phyloP scores from a whole-genome alignment of 2,888 invertebrate genomes.

The Ametastegia equiseti region DNA sequence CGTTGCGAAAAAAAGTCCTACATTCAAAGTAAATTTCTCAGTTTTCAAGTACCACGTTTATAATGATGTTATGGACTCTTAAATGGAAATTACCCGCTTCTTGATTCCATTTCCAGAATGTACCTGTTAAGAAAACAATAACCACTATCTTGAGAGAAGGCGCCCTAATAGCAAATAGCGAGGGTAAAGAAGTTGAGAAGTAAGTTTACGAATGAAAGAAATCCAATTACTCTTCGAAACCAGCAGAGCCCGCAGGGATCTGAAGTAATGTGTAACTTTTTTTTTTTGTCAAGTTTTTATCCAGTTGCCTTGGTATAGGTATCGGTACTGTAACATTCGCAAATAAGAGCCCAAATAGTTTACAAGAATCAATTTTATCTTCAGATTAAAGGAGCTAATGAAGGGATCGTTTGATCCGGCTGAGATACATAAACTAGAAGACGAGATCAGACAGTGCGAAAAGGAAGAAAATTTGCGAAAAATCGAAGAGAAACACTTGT shows the following conservation, averaged over 20 bases:
- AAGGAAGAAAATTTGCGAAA: slow-evolving; percentile 40
- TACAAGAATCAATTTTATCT: neutral
- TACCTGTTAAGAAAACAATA: slow-evolving; percentile 56
- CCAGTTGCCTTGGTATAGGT: neutral
- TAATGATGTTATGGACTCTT: neutral
- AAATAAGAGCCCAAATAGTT: no score
- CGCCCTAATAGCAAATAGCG: slow-evolving; percentile 53
- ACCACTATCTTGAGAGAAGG: slow-evolving; percentile 57
- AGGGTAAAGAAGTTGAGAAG: slow-evolving; percentile 57
- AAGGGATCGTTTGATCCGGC: slow-evolving; percentile 36
- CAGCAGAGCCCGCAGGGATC: neutral
- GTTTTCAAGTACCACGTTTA: neutral
- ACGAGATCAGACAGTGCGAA: slow-evolving; percentile 19
- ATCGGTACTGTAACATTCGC: no score
- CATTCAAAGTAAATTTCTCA: slow-evolving; percentile 44
- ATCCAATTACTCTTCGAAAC: neutral
- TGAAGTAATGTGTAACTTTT: neutral
- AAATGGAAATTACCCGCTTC: neutral
- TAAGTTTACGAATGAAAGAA: slow-evolving; percentile 30
- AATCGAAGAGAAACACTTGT: slow-evolving; percentile 39
- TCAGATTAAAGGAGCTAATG: slow-evolving; percentile 37
- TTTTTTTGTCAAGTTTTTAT: neutral
- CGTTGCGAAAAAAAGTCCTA: slow-evolving; percentile 19
- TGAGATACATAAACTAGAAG: slow-evolving; percentile 29
- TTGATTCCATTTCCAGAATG: slow-evolving; percentile 41